Evolutionary conservation across 1,140 invertebrate genomes (phyloP).

Genomic region (Bombus impatiens): DNA sequence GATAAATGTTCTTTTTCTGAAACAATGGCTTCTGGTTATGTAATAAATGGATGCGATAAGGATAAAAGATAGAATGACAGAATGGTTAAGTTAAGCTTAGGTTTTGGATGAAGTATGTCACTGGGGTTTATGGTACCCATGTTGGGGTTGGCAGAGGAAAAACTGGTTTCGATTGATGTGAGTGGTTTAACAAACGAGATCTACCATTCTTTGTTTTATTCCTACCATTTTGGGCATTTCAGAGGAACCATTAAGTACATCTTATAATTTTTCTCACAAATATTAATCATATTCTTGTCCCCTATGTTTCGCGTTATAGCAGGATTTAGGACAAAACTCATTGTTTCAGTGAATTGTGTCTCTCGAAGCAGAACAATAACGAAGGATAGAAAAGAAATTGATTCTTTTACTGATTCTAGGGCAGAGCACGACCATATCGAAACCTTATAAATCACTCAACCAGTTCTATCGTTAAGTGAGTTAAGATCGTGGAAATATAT

Average conservation of each 20-base stretch:
- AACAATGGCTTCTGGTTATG: not conserved
- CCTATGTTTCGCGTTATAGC: not conserved
- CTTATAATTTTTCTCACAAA: not conserved
- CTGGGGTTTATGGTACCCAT: not conserved
- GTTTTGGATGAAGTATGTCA: not conserved
- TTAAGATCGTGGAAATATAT: no score
- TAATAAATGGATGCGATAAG: not conserved
- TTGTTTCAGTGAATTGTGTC: not conserved
- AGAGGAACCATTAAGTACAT: not conserved
- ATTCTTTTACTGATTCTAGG: not conserved
- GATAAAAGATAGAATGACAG: not conserved
- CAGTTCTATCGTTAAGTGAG: no score
- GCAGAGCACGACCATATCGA: not conserved
- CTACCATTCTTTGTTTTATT: not conserved
- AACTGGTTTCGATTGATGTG: not conserved
- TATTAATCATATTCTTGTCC: not conserved
- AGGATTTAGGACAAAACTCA: not conserved
- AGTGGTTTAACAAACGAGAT: not conserved
- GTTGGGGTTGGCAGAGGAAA: not conserved
- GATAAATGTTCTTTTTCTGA: not conserved
- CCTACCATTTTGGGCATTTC: not conserved
- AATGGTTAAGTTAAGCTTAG: conserved; percentile 4
- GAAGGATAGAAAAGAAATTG: not conserved
- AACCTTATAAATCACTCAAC: not conserved
- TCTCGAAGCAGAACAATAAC: not conserved